These are phyloP conservation scores for Yponomeuta sedellus DNA, from an alignment of 2,888 invertebrate genomes.

Conservation along the genomic window DNA sequence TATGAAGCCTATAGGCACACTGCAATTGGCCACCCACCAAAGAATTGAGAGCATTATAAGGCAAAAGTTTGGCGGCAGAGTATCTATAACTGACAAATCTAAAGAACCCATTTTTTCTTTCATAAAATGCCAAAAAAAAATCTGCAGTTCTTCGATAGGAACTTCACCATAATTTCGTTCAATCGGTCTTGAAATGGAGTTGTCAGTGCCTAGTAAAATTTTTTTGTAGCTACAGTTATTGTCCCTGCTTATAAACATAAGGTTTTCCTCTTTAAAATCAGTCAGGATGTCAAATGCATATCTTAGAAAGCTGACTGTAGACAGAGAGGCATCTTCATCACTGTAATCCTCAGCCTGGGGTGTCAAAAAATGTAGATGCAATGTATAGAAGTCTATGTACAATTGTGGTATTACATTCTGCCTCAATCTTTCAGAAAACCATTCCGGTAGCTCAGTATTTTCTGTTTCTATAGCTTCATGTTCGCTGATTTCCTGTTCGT, in stretches of 20 bases:
- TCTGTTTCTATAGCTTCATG: constrained; percentile 25
- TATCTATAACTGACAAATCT: constrained; percentile 46
- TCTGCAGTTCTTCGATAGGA: constrained; percentile 38
- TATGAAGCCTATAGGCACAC: constrained; percentile 61
- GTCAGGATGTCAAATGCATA: constrained; percentile 74
- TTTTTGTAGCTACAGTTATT: constrained; percentile 44
- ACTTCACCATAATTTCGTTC: constrained; percentile 41
- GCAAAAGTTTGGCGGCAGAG: constrained; percentile 76
- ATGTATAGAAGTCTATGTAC: constrained; percentile 82
- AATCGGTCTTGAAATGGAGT: constrained; percentile 36
- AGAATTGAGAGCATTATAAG: constrained; percentile 75
- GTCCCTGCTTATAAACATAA: constrained; percentile 56
- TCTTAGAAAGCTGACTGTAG: constrained; percentile 78
- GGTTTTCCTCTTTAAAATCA: constrained; percentile 49
- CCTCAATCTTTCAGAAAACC: constrained; percentile 50
- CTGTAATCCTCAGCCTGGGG: constrained; percentile 84
- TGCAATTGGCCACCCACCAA: constrained; percentile 75
- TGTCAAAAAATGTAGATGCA: constrained; percentile 78
- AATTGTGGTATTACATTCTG: constrained; percentile 78
- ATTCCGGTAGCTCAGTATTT: constrained; percentile 33
- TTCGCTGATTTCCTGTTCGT: constrained; percentile 5
- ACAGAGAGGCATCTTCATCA: constrained; percentile 75
- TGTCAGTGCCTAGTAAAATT: constrained; percentile 39
- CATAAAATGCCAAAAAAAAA: constrained; percentile 68
- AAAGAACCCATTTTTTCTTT: constrained; percentile 50